Conservation (phyloP, 2,797 vertebrate genomes). For the Melanotaenia boesemani region DNA sequence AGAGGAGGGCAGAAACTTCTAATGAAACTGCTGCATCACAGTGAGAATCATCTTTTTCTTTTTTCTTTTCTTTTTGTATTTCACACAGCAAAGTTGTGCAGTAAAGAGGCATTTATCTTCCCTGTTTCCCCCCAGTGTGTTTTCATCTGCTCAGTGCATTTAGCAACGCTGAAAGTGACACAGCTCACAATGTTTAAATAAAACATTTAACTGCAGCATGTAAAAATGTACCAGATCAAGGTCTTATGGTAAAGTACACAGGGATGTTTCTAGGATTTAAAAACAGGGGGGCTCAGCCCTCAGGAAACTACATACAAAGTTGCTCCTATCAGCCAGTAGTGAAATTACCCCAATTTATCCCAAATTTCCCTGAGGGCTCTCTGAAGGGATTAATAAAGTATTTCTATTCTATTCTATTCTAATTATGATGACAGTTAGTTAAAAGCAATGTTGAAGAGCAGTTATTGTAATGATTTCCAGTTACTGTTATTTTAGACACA, state of each 20-base stretch:
- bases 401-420: no score
- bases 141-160: constrained; percentile 23
- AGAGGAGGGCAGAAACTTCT: constrained; percentile 59
- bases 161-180: background rate
- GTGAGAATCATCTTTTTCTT: background rate
- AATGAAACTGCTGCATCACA: constrained; percentile 63
- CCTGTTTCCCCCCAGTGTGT: background rate
- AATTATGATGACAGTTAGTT: no score
- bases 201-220: background rate
- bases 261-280: no score
- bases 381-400: no score
- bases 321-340: no score
- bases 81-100: constrained; percentile 27
- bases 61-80: background rate
- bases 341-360: no score
- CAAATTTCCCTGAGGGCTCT: no score
- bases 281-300: no score
- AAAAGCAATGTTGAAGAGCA: no score
- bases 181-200: background rate
- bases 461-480: no score
- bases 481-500: no score
- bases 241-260: background rate
- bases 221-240: background rate
- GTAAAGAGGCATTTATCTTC: constrained; percentile 4
- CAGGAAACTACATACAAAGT: no score